A percentile compares a stretch with the other conserved stretches of the same genome.
Evolutionary conservation across 2,888 invertebrate species (phyloP).

Genomic region (Thecophora atra): DNA sequence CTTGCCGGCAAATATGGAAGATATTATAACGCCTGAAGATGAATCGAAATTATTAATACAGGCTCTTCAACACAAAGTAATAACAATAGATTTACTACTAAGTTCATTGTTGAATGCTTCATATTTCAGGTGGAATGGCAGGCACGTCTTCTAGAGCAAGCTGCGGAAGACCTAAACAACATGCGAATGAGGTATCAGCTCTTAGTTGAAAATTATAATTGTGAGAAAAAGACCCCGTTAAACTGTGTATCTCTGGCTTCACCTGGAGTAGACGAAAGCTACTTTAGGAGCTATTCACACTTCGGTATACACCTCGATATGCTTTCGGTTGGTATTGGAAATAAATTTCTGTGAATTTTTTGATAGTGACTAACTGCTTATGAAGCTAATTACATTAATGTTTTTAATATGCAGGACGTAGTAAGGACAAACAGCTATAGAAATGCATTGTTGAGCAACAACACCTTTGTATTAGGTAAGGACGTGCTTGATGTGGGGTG

Average conservation of each 20-base stretch:
- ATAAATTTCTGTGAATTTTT: conserved; percentile 5
- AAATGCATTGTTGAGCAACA: conserved; percentile 82
- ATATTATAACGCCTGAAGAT: conserved; percentile 18
- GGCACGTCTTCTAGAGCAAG: conserved; percentile 70
- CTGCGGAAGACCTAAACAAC: conserved; percentile 63
- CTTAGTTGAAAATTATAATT: conserved; percentile 50
- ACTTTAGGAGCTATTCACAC: conserved; percentile 87
- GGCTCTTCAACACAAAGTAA: conserved; percentile 33
- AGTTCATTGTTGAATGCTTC: neutral
- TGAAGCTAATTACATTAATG: conserved; percentile 27
- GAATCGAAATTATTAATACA: conserved; percentile 24
- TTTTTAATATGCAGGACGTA: conserved; percentile 70
- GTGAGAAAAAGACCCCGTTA: conserved; percentile 38
- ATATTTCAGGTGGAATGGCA: conserved; percentile 67
- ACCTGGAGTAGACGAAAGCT: conserved; percentile 76
- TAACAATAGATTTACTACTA: conserved; percentile 12
- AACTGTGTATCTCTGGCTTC: conserved; percentile 67
- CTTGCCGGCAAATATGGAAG: conserved; percentile 35
- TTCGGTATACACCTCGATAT: conserved; percentile 94
- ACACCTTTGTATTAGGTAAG: conserved; percentile 75
- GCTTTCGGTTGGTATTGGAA: conserved; percentile 73
- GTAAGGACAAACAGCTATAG: conserved; percentile 88
- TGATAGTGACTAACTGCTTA: too few species aligned
- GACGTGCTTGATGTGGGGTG: conserved; percentile 94
- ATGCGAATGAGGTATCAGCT: conserved; percentile 57